phyloP scores from a whole-genome alignment of 2,797 vertebrate genomes.

The Alfaro cultratus region DNA sequence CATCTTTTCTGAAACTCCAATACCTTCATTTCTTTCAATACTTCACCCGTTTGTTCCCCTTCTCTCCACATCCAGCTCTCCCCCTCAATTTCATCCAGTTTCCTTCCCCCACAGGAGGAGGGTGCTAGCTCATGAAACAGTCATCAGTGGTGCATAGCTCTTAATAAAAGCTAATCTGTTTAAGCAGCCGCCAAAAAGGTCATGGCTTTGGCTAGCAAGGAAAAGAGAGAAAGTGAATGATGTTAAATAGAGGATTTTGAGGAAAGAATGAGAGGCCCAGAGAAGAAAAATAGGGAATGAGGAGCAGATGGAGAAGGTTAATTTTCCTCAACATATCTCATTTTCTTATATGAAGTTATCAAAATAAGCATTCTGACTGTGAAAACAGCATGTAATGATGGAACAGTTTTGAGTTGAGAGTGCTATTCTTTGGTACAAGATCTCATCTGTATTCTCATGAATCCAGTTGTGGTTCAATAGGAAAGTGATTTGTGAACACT shows the following conservation, averaged over 20 bases:
- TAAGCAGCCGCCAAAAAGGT: slow-evolving; percentile 82
- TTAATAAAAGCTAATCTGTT: slow-evolving; percentile 84
- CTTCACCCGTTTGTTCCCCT: slow-evolving; percentile 5
- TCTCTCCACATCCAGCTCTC: slow-evolving; percentile 28
- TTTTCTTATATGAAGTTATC: slow-evolving; percentile 36
- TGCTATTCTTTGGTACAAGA: slow-evolving; percentile 34
- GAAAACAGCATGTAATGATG: slow-evolving; percentile 16
- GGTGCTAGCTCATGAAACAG: slow-evolving; percentile 78
- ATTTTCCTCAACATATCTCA: slow-evolving; percentile 6
- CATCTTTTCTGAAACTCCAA: slow-evolving; percentile 12
- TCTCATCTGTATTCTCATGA: slow-evolving; percentile 56
- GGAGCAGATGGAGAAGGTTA: slow-evolving; percentile 11
- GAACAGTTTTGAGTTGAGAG: slow-evolving; percentile 34
- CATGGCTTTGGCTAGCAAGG: slow-evolving; percentile 66
- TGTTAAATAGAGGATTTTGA: slow-evolving; percentile 63
- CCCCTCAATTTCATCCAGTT: slow-evolving; percentile 36
- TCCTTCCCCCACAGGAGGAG: slow-evolving; percentile 41
- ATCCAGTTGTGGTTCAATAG: slow-evolving; percentile 69
- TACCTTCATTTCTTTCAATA: slow-evolving; percentile 22
- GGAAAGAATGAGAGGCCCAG: slow-evolving; percentile 28
- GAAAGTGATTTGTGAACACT: slow-evolving; percentile 82
- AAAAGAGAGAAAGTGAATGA: slow-evolving; percentile 49
- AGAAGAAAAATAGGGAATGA: slow-evolving; percentile 28
- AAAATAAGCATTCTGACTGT: not conserved
- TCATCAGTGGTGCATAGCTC: slow-evolving; percentile 75